Percentiles rank a stretch among this genome's conserved stretches.
phyloP scores from a whole-genome alignment of 1,140 invertebrate species.

The Drosophila tristis region DNA sequence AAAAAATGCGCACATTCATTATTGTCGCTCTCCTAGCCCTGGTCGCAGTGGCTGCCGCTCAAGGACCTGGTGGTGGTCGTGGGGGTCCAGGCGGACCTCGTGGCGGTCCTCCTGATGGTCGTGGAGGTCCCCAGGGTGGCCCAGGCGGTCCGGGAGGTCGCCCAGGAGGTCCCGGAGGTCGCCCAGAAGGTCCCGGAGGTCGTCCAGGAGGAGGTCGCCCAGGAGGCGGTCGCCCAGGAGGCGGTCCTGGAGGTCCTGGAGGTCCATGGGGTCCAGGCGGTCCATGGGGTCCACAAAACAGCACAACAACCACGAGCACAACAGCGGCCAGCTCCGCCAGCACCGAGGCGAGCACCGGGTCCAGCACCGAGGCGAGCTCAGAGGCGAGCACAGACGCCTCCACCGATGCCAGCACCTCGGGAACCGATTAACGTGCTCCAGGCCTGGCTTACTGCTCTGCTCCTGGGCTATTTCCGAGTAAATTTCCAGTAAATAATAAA shows the following conservation, averaged over 20 bases:
- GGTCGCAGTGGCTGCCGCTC: constrained; percentile 33
- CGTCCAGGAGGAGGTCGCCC: background rate
- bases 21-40: constrained; percentile 28
- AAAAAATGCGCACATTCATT: constrained; percentile 35
- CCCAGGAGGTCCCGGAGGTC: background rate
- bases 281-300: constrained; percentile 28
- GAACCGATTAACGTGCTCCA: background rate
- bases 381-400: background rate
- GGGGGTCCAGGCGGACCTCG: background rate
- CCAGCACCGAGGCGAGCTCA: too few species aligned
- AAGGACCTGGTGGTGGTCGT: constrained; percentile 20
- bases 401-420: background rate
- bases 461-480: background rate
- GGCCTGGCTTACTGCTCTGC: background rate
- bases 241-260: background rate
- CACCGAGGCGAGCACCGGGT: too few species aligned
- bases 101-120: background rate
- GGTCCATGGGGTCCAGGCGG: constrained; percentile 7
- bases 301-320: constrained; percentile 11
- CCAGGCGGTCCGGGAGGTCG: background rate
- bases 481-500: constrained; percentile 8
- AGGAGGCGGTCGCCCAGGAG: background rate
- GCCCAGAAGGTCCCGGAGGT: too few species aligned
- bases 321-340: constrained; percentile 8
- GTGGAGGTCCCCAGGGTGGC: background rate